Evolutionary conservation across 37 sponge, comb jelly and placozoan genomes (phyloP), one percentile per base, ranked within the genome.

Genomic region (Ianthella basta): DNA sequence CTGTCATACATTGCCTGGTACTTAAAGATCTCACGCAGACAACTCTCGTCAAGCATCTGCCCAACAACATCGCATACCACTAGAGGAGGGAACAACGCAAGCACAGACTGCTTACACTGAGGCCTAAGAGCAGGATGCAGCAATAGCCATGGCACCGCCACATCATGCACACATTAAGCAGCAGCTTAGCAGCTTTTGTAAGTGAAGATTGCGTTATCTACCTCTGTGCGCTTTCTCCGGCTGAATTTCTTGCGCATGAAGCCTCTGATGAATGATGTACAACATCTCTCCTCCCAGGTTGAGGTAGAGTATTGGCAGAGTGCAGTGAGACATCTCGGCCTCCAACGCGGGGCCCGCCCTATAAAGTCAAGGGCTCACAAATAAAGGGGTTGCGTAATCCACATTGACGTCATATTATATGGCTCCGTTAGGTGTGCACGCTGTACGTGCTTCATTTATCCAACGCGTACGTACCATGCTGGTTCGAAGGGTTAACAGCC

Each of bases 231-330:
- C 29, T 82, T 92, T 95, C 33, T 80, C 86, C 38, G 37, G 72
- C 10, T 53, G 69, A 0, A 93, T 54, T 15, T 84, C 78, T 64
- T 97, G 96, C n/a, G 96, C 96, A n/a, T 53, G 86, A 27, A 98
- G 90, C 33, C 99, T 54, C 84, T 98, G 99, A 69, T 98, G 86
- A 41, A 98, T 77, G 36, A 98, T 94, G 85, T 94, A 96, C 33
- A 98, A 53, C 99, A 98, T 96, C 79, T 98, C 99, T 15, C 97
- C 99, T 21, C 99, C 99, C 1, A 98, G 91, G 72, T 92, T 98
- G 82, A 98, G 82, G 84, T 94, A 98, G 34, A 98, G 84, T 14
- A 96, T 59, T 1, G 99, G 99, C 56, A 98, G 87, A 32, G 90
- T 83, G 10, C 78, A 75, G 24, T 75, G 44, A 1, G 78, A 40